phyloP scores from a whole-genome alignment of 2,797 vertebrate genomes.

The Molossus alvarezi region DNA sequence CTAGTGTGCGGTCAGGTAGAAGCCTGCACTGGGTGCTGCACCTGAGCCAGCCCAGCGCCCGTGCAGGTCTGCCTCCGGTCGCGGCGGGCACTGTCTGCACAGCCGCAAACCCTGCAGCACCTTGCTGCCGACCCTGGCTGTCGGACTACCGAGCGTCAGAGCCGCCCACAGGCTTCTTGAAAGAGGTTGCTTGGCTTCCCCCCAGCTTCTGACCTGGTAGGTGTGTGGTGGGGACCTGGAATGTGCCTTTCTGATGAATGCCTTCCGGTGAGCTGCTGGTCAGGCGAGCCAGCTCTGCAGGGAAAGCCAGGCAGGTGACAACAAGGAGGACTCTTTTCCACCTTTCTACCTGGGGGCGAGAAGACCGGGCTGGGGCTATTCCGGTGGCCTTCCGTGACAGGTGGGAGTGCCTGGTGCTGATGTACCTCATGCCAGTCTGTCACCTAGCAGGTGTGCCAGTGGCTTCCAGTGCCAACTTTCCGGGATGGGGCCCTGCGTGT shows the following conservation, averaged over 20 bases:
- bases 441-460: not conserved
- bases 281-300: not conserved
- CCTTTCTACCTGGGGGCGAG: not conserved
- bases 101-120: not conserved
- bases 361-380: not conserved
- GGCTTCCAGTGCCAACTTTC: not conserved
- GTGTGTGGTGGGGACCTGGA: not conserved
- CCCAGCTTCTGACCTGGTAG: not conserved
- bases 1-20: not conserved
- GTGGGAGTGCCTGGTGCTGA: not conserved
- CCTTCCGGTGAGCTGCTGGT: no score
- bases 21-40: no score
- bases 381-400: not conserved
- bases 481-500: not conserved
- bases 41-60: not conserved
- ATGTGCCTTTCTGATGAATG: not conserved
- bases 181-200: not conserved
- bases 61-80: no score
- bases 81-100: not conserved
- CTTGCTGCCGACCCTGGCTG: not conserved
- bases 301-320: not conserved
- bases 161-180: not conserved
- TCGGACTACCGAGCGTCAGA: not conserved
- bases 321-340: not conserved
- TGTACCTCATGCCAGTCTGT: not conserved